These are phyloP conservation scores for Takifugu flavidus DNA, from an alignment of 2,113 vertebrate genomes.

Conservation along the genomic window DNA sequence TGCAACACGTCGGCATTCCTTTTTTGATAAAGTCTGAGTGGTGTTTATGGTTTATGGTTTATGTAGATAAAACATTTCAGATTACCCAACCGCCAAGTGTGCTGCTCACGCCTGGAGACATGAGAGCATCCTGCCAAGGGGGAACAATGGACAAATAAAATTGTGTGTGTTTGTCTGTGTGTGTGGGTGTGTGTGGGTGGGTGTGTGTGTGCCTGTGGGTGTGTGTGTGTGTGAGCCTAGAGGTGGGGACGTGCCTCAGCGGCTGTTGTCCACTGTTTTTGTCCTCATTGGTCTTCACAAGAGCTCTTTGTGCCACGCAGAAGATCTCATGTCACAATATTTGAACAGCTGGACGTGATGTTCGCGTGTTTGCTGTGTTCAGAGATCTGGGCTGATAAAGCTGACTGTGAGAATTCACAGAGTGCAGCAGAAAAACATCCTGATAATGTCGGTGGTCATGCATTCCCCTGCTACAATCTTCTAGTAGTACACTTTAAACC, in stretches of 20 bases:
- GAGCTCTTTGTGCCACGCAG: constrained; percentile 66
- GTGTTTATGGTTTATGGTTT: too few relatives aligned
- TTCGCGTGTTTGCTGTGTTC: constrained; percentile 46
- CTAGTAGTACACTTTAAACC: too few relatives aligned
- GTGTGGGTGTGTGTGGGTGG: neutral
- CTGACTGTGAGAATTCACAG: constrained; percentile 19
- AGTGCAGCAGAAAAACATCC: too few relatives aligned
- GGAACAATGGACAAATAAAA: constrained; percentile 8
- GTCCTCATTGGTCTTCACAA: constrained; percentile 51
- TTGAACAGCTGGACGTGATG: constrained; percentile 73
- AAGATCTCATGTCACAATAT: constrained; percentile 77
- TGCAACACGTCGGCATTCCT: too few relatives aligned
- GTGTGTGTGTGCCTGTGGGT: neutral
- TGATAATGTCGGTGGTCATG: too few relatives aligned
- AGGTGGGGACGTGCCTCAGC: constrained; percentile 10
- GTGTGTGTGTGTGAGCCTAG: constrained; percentile 15
- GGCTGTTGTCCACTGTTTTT: constrained; percentile 56
- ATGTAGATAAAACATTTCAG: too few relatives aligned
- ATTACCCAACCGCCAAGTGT: too few relatives aligned
- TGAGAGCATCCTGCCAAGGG: neutral
- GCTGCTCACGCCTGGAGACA: neutral
- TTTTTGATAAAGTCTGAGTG: too few relatives aligned
- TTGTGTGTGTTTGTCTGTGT: neutral
- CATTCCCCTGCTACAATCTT: too few relatives aligned
- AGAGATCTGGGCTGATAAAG: constrained; percentile 41